Evolutionary conservation across 2,888 invertebrate species (phyloP).

Genomic region (Hemaris fuciformis): DNA sequence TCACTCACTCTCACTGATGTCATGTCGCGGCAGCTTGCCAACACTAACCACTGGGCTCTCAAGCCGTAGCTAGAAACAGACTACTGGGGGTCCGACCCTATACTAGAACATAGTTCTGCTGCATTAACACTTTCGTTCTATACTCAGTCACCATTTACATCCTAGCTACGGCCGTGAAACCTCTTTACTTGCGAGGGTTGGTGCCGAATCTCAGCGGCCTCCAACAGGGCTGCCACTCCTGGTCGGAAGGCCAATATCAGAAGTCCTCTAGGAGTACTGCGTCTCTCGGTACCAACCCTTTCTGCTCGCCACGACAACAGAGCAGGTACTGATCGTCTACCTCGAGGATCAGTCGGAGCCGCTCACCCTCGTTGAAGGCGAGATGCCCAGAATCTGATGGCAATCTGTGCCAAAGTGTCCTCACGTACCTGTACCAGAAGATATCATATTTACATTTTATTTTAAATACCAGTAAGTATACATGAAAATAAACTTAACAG

Average conservation of each 20-base stretch:
- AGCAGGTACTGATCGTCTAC: constrained; percentile 89
- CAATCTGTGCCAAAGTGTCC: constrained; percentile 87
- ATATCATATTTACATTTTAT: background rate
- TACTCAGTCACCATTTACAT: background rate
- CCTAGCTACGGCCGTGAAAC: background rate
- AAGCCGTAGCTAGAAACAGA: background rate
- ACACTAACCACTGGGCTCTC: background rate
- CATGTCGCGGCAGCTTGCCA: background rate
- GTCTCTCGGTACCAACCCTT: constrained; percentile 88
- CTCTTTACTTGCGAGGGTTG: constrained; percentile 22
- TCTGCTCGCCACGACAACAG: constrained; percentile 88
- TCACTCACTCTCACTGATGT: background rate
- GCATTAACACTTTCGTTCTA: background rate
- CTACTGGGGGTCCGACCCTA: background rate
- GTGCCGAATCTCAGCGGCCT: constrained; percentile 57
- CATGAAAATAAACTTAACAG: background rate
- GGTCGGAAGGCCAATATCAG: constrained; percentile 75
- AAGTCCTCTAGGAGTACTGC: constrained; percentile 82
- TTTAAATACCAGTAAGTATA: background rate
- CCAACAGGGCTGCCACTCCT: constrained; percentile 72
- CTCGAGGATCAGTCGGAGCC: constrained; percentile 86
- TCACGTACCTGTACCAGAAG: constrained; percentile 80
- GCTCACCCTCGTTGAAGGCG: constrained; percentile 89
- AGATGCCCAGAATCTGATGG: constrained; percentile 90
- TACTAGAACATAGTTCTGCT: background rate